Evolutionary conservation across 2,888 invertebrate species (phyloP).

Genomic region (Noctua pronuba): DNA sequence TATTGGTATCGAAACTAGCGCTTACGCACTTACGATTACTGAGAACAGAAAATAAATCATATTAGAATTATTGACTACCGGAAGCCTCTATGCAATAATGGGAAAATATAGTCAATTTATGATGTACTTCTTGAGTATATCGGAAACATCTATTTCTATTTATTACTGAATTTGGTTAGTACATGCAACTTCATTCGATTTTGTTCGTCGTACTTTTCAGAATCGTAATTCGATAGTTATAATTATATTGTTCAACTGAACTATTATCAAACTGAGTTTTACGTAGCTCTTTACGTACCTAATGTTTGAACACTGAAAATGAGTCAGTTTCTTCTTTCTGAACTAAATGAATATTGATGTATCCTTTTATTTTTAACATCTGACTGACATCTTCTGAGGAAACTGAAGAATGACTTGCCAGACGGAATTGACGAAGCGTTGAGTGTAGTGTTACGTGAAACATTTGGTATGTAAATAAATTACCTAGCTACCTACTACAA

Average conservation of each 20-base stretch:
- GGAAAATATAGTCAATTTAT: conserved; percentile 29
- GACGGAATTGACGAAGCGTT: conserved; percentile 56
- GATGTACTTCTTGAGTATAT: conserved; percentile 41
- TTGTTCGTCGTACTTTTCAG: not conserved
- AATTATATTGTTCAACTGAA: conserved; percentile 8
- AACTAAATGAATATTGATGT: conserved; percentile 43
- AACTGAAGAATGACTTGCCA: conserved; percentile 53
- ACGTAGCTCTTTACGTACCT: not conserved
- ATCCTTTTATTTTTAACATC: conserved; percentile 48
- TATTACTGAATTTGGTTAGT: not conserved
- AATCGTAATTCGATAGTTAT: not conserved
- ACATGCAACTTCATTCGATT: not conserved
- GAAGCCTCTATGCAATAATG: conserved; percentile 47
- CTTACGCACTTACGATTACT: conserved; percentile 60
- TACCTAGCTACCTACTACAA: conserved; percentile 35
- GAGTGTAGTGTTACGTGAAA: conserved; percentile 58
- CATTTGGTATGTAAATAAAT: conserved; percentile 58
- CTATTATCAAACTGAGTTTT: not conserved
- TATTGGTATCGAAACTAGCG: conserved; percentile 53
- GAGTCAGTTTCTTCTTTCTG: conserved; percentile 33
- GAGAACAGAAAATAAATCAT: conserved; percentile 63
- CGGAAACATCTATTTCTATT: conserved; percentile 35
- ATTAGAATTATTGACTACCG: conserved; percentile 51
- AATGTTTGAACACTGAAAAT: conserved; percentile 1
- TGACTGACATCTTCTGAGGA: conserved; percentile 45